Evolutionary conservation across 1,140 invertebrate species (phyloP), one percentile per base, ranked within the genome.

Genomic region (Conus betulinus): DNA sequence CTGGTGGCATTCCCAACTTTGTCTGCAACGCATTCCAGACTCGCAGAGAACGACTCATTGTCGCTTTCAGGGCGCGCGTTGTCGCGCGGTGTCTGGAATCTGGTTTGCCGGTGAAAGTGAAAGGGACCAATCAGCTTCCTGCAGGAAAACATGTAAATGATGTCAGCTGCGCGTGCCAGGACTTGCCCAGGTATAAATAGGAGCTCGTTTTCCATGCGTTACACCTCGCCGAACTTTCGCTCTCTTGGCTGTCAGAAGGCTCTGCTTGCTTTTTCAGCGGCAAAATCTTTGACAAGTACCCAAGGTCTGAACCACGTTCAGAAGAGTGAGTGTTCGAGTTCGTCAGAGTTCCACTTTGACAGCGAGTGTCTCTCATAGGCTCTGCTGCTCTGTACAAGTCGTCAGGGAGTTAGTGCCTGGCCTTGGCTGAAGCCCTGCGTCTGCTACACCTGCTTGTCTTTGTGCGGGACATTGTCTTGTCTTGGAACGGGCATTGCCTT

Each of bases 141-240:
- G 79, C 11, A 15, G 10, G 79, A 81, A 71, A 23, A 51, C 79
- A 81, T 81, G 23, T 2, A 53, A 81, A 81, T 81, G 79, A 81
- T 53, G 79, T 53, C 79, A 81, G 79, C 79, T 81, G 79, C 79
- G 39, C 79, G 79, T 17, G 79, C 79, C 51, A 71, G 13, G 20
- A 71, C 67, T n/a, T 20, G 67, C 8, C 8, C 13, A 8, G 15
- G 79, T 81, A 81, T 81, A 81, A 81, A 53, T 52, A 23, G 17
- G 10, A 51, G 39, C 10, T 13, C 79, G 23, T 53, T 2, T 51
- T 51, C 5, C 23, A 15, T 51, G 5, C 0, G 3, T 53, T 25
- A 81, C 7, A 81, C 79, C 20, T 81, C 23, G 39, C 79, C 39
- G 17, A 51, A 51, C 76, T 27, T 78, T 39, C 15, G 8, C 11